Evolutionary conservation across 2,113 vertebrate genomes (phyloP).

Genomic region (Herpailurus yagouaroundi): DNA sequence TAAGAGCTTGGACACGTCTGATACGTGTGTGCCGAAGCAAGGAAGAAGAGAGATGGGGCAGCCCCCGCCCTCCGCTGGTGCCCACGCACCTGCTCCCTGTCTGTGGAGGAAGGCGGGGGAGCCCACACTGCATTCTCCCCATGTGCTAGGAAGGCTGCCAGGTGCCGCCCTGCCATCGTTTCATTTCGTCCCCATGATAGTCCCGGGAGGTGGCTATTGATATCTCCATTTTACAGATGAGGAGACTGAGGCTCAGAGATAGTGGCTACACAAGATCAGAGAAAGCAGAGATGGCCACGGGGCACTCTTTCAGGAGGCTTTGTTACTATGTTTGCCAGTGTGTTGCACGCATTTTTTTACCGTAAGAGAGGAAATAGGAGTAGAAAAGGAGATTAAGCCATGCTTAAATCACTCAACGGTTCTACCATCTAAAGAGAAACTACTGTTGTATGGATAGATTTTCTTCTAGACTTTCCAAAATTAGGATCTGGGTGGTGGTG

Average conservation of each 20-base stretch:
- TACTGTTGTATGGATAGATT: not conserved
- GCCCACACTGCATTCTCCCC: not conserved
- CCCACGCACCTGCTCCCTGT: not conserved
- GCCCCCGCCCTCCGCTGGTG: not conserved
- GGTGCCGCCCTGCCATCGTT: not conserved
- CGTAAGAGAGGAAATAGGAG: not conserved
- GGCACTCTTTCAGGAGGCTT: not conserved
- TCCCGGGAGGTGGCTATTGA: not conserved
- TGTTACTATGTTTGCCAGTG: not conserved
- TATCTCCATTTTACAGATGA: not conserved
- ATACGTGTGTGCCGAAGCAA: not conserved
- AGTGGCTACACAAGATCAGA: not conserved
- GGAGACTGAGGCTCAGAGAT: not conserved
- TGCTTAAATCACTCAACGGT: not conserved
- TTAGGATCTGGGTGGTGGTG: not conserved
- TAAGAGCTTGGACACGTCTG: not conserved
- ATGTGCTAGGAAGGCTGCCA: rapidly evolving
- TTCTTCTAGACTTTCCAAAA: conserved; percentile 47
- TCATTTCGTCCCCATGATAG: not conserved
- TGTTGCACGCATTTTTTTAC: not conserved
- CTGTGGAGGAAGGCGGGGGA: not conserved
- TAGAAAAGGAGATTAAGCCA: not conserved
- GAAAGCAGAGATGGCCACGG: not conserved
- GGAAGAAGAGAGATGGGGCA: not conserved
- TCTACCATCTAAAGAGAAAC: not conserved